phyloP scores from a whole-genome alignment of 2,113 vertebrate species.

The Rhea pennata region DNA sequence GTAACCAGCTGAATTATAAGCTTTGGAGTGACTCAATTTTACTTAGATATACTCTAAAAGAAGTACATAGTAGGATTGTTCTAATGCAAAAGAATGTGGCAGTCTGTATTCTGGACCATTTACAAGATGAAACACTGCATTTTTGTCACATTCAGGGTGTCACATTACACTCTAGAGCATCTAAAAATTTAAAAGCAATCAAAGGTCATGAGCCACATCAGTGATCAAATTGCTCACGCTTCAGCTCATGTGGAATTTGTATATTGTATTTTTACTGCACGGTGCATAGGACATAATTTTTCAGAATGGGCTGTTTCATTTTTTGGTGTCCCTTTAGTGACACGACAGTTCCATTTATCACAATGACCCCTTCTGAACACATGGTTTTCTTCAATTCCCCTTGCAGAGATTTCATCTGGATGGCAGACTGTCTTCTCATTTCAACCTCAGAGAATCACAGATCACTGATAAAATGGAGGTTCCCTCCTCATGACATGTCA shows the following conservation, averaged over 20 bases:
- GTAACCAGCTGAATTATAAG: not conserved
- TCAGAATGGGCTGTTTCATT: not conserved
- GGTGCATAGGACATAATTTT: not conserved
- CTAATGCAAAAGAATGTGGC: not conserved
- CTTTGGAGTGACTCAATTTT: not conserved
- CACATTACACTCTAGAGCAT: not conserved
- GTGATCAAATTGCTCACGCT: not conserved
- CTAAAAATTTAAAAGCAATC: not conserved
- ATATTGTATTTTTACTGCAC: fast-evolving
- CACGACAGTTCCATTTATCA: not conserved
- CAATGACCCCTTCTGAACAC: not conserved
- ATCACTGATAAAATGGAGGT: not conserved
- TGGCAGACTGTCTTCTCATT: not conserved
- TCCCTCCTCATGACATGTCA: fast-evolving
- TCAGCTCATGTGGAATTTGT: not conserved
- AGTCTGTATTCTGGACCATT: not conserved
- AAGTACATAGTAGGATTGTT: not conserved
- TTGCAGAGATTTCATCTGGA: not conserved
- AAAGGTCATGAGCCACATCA: not conserved
- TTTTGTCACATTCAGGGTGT: not conserved
- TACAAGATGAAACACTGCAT: not conserved
- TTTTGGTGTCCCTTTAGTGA: not conserved
- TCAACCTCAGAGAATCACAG: not conserved
- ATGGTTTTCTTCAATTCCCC: not conserved
- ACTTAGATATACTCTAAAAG: not conserved